Percentiles rank a stretch among this genome's conserved stretches.
Conservation (phyloP, 2,113 vertebrate species). For the Motacilla alba region DNA sequence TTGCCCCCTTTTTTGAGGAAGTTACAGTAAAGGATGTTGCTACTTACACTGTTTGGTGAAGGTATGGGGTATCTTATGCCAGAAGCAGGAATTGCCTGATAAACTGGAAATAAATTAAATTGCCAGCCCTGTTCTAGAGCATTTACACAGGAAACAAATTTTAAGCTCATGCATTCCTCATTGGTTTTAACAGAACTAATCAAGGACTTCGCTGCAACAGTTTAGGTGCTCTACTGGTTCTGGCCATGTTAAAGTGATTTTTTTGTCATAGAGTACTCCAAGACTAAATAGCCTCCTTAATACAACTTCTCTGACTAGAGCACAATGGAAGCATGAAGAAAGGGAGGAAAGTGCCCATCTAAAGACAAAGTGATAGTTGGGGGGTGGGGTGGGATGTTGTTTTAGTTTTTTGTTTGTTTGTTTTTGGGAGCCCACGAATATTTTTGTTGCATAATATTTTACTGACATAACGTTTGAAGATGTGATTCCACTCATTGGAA, state of each 20-base stretch:
- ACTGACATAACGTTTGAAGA: background rate
- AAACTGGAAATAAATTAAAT: background rate
- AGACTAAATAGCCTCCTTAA: background rate
- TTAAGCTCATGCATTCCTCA: background rate
- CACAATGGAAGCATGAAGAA: background rate
- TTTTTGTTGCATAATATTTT: background rate
- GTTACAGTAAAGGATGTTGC: background rate
- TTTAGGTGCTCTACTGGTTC: background rate
- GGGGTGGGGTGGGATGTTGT: background rate
- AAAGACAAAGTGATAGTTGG: background rate
- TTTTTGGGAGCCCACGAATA: background rate
- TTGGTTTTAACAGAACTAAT: background rate
- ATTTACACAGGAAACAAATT: background rate
- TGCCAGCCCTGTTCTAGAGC: background rate
- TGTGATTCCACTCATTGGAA: background rate
- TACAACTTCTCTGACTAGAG: background rate
- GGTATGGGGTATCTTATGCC: fast-evolving
- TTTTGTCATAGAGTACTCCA: background rate
- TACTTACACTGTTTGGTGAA: background rate
- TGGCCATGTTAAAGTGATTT: background rate
- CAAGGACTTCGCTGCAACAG: background rate
- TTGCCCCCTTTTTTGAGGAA: background rate
- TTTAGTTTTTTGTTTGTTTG: background rate
- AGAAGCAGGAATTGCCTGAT: background rate
- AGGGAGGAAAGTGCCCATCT: background rate